Conservation (phyloP, 2,113 vertebrate genomes). For the Tenrec ecaudatus region DNA sequence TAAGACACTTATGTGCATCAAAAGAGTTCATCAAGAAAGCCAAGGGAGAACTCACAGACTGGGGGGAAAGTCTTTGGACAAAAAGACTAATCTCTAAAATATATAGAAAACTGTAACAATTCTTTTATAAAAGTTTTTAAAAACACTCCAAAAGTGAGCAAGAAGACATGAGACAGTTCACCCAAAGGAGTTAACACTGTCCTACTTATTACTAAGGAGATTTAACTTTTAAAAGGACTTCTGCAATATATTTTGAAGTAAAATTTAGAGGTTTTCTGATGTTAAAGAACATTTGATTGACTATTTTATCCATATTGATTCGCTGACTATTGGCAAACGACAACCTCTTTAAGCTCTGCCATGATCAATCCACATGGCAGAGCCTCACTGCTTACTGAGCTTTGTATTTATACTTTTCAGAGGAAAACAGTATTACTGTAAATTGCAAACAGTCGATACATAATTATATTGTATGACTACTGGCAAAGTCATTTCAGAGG, state of each 20-base stretch:
- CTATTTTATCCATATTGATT: constrained; percentile 76
- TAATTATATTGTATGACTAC: constrained; percentile 88
- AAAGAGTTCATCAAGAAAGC: no score
- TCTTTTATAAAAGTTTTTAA: no score
- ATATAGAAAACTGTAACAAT: no score
- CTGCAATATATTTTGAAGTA: constrained; percentile 94
- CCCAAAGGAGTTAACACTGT: background rate
- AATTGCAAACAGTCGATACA: constrained; percentile 93
- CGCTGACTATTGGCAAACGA: constrained; percentile 85
- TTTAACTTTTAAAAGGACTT: constrained; percentile 85
- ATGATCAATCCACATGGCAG: constrained; percentile 87
- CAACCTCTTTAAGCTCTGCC: constrained; percentile 87
- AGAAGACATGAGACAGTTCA: background rate
- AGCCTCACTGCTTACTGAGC: constrained; percentile 91
- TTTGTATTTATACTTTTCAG: constrained; percentile 94
- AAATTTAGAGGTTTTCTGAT: constrained; percentile 82
- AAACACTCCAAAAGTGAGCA: background rate
- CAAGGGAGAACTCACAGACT: no score
- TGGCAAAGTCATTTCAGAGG: constrained; percentile 90
- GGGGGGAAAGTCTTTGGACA: no score
- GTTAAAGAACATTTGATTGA: constrained; percentile 82
- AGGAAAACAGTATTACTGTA: constrained; percentile 90
- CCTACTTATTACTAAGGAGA: background rate
- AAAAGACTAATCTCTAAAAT: no score
- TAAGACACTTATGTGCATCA: no score